Percentiles rank a stretch among this genome's conserved stretches.
Conservation (phyloP, 2,113 vertebrate genomes). For the Synodontis membranacea region DNA sequence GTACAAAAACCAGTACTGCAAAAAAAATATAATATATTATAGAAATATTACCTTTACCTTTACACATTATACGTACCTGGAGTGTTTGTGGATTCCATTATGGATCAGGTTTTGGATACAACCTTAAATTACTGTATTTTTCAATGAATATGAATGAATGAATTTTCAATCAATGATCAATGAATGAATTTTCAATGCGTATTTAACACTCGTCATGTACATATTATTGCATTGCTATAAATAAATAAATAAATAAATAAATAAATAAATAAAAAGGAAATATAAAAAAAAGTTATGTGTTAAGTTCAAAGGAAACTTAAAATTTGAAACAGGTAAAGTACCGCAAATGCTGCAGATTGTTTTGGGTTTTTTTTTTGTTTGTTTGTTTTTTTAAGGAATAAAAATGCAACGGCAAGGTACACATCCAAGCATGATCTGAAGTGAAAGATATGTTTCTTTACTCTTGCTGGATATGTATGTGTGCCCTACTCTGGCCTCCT, state of each 20-base stretch:
- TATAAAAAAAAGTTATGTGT: too few species aligned
- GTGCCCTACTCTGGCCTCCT: slow-evolving; percentile 14
- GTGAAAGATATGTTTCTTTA: slow-evolving; percentile 11
- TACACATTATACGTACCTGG: neutral
- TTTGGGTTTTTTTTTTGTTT: too few species aligned
- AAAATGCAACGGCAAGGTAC: neutral
- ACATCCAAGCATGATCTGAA: neutral
- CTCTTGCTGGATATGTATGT: neutral
- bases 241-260: too few species aligned
- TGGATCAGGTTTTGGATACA: neutral
- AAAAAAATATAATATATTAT: neutral
- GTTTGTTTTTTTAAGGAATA: neutral
- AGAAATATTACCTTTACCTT: neutral
- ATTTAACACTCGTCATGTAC: too few species aligned
- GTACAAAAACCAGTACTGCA: neutral
- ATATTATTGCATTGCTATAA: too few species aligned
- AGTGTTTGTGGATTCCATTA: neutral
- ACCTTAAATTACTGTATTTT: neutral
- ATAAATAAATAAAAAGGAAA: too few species aligned
- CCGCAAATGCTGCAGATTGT: neutral
- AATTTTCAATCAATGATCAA: too few species aligned
- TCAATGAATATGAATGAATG: too few species aligned
- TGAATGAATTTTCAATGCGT: too few species aligned
- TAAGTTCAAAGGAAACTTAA: too few species aligned
- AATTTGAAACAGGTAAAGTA: too few species aligned